Conservation (phyloP, 2,888 invertebrate genomes). For the Deilephila porcellus region DNA sequence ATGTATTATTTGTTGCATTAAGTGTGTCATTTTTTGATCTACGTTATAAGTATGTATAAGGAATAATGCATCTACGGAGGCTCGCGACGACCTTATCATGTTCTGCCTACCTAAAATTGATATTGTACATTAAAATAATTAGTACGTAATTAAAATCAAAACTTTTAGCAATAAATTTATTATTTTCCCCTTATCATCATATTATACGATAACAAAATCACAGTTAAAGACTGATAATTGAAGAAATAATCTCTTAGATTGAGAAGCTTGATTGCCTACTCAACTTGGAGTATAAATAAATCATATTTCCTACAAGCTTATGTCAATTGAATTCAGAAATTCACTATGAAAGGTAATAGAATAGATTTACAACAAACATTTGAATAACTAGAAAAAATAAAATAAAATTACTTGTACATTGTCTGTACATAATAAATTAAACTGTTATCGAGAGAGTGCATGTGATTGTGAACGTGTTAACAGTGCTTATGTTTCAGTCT, state of each 20-base stretch:
- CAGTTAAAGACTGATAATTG: slow-evolving; percentile 40
- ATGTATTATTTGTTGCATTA: too few relatives aligned
- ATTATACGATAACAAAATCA: slow-evolving; percentile 39
- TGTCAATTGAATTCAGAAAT: slow-evolving; percentile 34
- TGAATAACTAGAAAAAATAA: background rate
- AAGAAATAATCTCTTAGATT: slow-evolving; percentile 38
- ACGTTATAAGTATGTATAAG: background rate
- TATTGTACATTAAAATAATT: background rate
- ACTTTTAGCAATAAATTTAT: slow-evolving; percentile 32
- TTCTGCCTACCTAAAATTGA: background rate
- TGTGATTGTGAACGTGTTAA: slow-evolving; percentile 5
- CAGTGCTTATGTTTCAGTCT: slow-evolving; percentile 4
- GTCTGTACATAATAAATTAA: background rate
- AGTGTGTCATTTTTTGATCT: too few relatives aligned
- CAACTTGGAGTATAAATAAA: slow-evolving; percentile 38
- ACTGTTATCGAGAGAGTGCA: background rate
- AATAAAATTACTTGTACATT: background rate
- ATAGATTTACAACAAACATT: background rate
- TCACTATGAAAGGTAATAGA: slow-evolving; percentile 45
- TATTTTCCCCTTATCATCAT: slow-evolving; percentile 32
- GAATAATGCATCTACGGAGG: background rate
- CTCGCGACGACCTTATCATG: background rate
- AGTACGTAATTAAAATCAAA: slow-evolving; percentile 33
- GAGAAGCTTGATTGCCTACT: slow-evolving; percentile 33
- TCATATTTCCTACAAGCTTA: slow-evolving; percentile 11